These are phyloP conservation scores for Austrolebias charrua DNA, from an alignment of 2,797 vertebrate species.

Conservation along the genomic window DNA sequence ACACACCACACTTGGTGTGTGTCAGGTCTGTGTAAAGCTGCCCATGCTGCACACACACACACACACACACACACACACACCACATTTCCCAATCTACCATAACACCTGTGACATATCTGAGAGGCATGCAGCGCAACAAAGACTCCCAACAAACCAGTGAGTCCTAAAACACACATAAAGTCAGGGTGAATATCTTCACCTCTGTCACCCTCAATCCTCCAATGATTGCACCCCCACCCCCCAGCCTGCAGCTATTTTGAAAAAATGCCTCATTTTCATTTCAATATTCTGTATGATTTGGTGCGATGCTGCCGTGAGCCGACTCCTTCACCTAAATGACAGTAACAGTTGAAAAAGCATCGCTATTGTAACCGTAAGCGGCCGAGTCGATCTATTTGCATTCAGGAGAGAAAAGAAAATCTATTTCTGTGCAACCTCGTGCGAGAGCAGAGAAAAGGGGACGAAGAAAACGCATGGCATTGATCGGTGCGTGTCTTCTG, in stretches of 20 bases:
- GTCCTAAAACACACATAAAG: slow-evolving; percentile 59
- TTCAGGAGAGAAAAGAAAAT: slow-evolving; percentile 49
- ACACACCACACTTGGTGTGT: not conserved
- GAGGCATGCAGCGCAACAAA: slow-evolving; percentile 33
- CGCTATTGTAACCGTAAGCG: slow-evolving; percentile 58
- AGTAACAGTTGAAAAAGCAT: slow-evolving; percentile 56
- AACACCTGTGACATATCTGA: slow-evolving; percentile 58
- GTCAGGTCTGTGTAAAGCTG: slow-evolving; percentile 16
- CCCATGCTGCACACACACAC: slow-evolving; percentile 34
- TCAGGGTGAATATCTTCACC: slow-evolving; percentile 62
- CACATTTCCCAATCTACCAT: slow-evolving; percentile 31
- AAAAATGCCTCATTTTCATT: slow-evolving; percentile 67
- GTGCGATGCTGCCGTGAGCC: slow-evolving; percentile 38
- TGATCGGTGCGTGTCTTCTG: slow-evolving; percentile 41
- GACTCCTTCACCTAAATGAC: slow-evolving; percentile 58
- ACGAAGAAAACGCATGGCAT: slow-evolving; percentile 23
- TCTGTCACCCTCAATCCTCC: slow-evolving; percentile 54
- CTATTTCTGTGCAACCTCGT: slow-evolving; percentile 42
- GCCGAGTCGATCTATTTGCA: slow-evolving; percentile 64
- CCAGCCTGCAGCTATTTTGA: slow-evolving; percentile 57
- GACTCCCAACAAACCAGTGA: slow-evolving; percentile 41
- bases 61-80: no score
- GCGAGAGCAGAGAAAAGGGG: slow-evolving; percentile 21
- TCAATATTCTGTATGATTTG: slow-evolving; percentile 57
- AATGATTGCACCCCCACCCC: not conserved